These are phyloP conservation scores for Actinia tenebrosa DNA, from an alignment of 64 coral and sea anemone genomes.

Conservation along the genomic window DNA sequence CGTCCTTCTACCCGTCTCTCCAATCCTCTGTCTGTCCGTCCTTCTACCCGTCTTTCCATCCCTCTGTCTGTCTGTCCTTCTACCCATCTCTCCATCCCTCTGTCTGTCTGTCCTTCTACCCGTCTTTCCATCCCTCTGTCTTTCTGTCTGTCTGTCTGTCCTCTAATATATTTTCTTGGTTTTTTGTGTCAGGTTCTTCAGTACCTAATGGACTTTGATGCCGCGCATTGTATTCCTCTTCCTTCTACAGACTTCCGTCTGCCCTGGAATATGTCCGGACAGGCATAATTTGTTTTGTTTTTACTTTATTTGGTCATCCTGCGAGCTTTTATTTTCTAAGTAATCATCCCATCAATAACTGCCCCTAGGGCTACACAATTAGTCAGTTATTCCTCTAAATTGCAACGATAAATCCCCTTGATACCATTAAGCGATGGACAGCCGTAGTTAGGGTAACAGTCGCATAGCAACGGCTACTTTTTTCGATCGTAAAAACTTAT, in stretches of 20 bases:
- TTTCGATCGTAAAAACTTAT: too few relatives aligned
- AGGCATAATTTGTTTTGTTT: background rate
- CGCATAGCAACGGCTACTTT: background rate
- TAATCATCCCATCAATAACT: too few relatives aligned
- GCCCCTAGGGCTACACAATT: too few relatives aligned
- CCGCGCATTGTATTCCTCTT: constrained; percentile 81
- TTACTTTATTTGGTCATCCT: background rate
- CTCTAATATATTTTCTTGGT: background rate
- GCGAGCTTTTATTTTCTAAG: too few relatives aligned
- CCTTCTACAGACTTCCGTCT: constrained; percentile 80
- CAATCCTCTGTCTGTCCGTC: too few relatives aligned
- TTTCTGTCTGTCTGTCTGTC: background rate
- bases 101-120: too few relatives aligned
- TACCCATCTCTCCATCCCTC: background rate
- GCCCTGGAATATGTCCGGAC: constrained; percentile 48
- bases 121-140: background rate
- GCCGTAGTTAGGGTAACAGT: background rate
- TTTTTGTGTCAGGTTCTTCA: constrained; percentile 70
- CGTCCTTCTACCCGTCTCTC: too few relatives aligned
- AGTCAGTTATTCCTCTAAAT: too few relatives aligned
- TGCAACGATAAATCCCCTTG: too few relatives aligned
- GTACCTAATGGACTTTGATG: constrained; percentile 87
- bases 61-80: too few relatives aligned
- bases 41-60: too few relatives aligned
- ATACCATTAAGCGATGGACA: too few relatives aligned